A percentile compares a stretch with the other conserved stretches of the same genome.
Conservation (phyloP, 2,113 vertebrate genomes). For the Mustela nigripes region DNA sequence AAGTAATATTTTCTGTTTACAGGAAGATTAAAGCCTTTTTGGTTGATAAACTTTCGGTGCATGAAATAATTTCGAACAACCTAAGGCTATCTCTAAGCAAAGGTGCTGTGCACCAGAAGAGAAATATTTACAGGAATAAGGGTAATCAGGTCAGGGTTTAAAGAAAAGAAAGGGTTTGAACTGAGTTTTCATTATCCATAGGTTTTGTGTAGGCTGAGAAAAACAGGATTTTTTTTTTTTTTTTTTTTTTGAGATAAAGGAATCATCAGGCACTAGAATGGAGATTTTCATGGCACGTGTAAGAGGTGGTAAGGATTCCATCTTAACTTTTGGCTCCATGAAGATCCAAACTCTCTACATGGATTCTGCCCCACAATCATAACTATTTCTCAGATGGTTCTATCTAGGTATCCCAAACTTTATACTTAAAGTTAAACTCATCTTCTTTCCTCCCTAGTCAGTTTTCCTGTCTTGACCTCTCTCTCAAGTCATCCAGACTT, state of each 20-base stretch:
- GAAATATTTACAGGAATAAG: background rate
- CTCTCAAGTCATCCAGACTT: background rate
- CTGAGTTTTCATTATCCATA: background rate
- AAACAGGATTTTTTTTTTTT: background rate
- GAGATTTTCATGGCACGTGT: background rate
- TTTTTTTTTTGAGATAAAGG: background rate
- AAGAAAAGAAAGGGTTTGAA: slow-evolving; percentile 13
- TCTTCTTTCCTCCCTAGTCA: background rate
- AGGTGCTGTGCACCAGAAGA: background rate
- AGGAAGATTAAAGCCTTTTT: background rate
- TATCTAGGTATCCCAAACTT: background rate
- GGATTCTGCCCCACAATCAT: background rate
- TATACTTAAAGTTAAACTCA: background rate
- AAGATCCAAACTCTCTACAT: background rate
- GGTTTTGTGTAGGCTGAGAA: background rate
- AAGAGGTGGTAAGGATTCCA: background rate
- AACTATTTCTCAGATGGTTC: background rate
- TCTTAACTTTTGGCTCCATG: background rate
- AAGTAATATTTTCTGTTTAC: background rate
- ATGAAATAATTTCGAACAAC: slow-evolving; percentile 13
- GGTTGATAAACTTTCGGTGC: background rate
- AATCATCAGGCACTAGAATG: background rate
- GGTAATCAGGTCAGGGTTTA: background rate
- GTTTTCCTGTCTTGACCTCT: background rate
- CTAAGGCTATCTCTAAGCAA: slow-evolving; percentile 10